Conservation (phyloP, 2,888 invertebrate species). For the Pandemis cinnamomeana region DNA sequence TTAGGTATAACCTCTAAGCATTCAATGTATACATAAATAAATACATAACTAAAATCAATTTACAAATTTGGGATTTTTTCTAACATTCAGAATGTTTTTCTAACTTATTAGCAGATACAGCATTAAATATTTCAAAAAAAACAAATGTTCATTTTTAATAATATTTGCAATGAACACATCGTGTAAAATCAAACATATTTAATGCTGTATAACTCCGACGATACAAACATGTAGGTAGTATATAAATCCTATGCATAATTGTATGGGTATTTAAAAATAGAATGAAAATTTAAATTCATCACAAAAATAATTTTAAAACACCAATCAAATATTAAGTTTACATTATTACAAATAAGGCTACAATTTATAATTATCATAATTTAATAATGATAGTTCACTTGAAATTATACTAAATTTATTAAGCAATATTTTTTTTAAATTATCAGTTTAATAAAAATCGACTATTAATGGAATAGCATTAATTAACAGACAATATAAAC, state of each 20-base stretch:
- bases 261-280: conserved; percentile 33
- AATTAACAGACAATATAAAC: neutral
- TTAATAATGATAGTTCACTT: conserved; percentile 4
- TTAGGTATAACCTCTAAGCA: conserved; percentile 33
- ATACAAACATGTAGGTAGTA: conserved; percentile 15
- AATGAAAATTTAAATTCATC: conserved; percentile 22
- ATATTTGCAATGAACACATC: neutral
- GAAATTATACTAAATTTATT: conserved; percentile 15
- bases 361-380: conserved; percentile 24
- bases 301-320: conserved; percentile 33
- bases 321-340: conserved; percentile 21
- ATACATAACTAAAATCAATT: neutral
- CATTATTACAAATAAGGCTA: conserved; percentile 30
- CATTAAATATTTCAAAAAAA: conserved; percentile 2
- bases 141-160: neutral
- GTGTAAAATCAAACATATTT: neutral
- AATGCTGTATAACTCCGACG: neutral
- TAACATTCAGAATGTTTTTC: conserved; percentile 23
- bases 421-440: conserved; percentile 25
- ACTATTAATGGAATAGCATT: conserved; percentile 22
- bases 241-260: conserved; percentile 16
- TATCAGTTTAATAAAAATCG: conserved; percentile 1
- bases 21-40: conserved; percentile 4
- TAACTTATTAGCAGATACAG: neutral
- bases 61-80: conserved; percentile 1